Evolutionary conservation across 2,888 invertebrate species (phyloP).

Genomic region (Habroteleia sp.): DNA sequence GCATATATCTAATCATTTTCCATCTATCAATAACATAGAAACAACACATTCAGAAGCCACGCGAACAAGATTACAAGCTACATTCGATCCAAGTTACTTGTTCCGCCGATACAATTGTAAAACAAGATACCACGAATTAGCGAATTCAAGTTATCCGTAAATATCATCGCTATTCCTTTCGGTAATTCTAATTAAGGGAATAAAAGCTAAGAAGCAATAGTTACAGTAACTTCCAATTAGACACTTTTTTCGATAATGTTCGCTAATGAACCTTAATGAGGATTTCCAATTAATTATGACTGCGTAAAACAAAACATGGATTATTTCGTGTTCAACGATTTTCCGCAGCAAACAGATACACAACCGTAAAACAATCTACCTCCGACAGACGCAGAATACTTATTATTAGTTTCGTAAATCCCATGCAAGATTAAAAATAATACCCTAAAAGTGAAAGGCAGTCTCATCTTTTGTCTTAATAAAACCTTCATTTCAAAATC

Average conservation of each 20-base stretch:
- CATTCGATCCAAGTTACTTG: not conserved
- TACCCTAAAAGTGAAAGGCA: too few relatives aligned
- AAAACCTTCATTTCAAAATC: too few relatives aligned
- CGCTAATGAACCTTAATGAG: slow-evolving; percentile 60
- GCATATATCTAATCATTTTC: too few relatives aligned
- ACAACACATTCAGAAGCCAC: too few relatives aligned
- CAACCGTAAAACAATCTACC: slow-evolving; percentile 4
- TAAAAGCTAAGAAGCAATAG: slow-evolving; percentile 19
- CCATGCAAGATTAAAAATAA: slow-evolving; percentile 6
- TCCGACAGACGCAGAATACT: too few relatives aligned
- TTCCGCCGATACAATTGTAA: not conserved
- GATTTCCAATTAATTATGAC: slow-evolving; percentile 60
- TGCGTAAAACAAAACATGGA: slow-evolving; percentile 41
- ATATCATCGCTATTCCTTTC: not conserved
- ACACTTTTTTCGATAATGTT: slow-evolving; percentile 36
- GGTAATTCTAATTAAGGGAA: slow-evolving; percentile 15
- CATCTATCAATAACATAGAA: too few relatives aligned
- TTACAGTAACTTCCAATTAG: slow-evolving; percentile 16
- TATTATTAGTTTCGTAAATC: slow-evolving; percentile 7
- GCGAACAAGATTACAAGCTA: too few relatives aligned
- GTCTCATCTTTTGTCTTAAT: too few relatives aligned
- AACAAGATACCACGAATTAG: slow-evolving; percentile 19
- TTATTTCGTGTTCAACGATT: slow-evolving; percentile 5
- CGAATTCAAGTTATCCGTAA: slow-evolving; percentile 10
- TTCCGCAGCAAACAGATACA: slow-evolving; percentile 7